Evolutionary conservation across 2,888 invertebrate genomes (phyloP), one percentile per base, ranked within the genome.

Genomic region (Flabesymbios commensalis): DNA sequence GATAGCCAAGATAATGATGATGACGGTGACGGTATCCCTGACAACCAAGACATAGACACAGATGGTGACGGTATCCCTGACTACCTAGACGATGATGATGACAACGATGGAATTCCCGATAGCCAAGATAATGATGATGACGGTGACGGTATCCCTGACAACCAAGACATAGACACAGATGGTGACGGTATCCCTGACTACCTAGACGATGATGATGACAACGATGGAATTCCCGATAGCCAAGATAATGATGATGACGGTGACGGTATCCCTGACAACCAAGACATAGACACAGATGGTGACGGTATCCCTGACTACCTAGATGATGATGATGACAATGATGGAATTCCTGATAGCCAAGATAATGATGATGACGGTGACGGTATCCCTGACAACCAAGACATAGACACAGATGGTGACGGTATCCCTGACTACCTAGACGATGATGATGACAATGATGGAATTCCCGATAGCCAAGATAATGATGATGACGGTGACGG

Each of bases 401-500:
- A 68, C 29, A 45, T 48, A 36, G 66, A 76, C 39, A 68, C 68
- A 3, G 66, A 66, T 63, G 59, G 55, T 19, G 66, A 67, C 54
- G 62, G 63, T 19, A 68, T 67, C n/a, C 66, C 66, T 10, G 64
- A 65, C 51, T 26, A 28, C n/a, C 17, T 24, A 24, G 49, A 62
- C 31, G 26, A 49, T 24, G 31, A 49, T 10, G 28, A 49, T 10
- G 28, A 29, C 17, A 49, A 28, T 28, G 51, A 49, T 28, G 51
- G 26, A 22, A 45, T 48, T 14, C 33, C 42, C 42, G 53, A 54
- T 42, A 45, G 32, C 7, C 10, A 74, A 33, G 66, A 76, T 43
- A 68, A 68, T 17, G 66, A 66, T 42, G 68, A 65, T 4, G 78
- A 79, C 57, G 75, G 77, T 10, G 78, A 79, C 62, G 79, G 79